Conservation (phyloP, 1,140 invertebrate species). For the Cherax quadricarinatus region DNA sequence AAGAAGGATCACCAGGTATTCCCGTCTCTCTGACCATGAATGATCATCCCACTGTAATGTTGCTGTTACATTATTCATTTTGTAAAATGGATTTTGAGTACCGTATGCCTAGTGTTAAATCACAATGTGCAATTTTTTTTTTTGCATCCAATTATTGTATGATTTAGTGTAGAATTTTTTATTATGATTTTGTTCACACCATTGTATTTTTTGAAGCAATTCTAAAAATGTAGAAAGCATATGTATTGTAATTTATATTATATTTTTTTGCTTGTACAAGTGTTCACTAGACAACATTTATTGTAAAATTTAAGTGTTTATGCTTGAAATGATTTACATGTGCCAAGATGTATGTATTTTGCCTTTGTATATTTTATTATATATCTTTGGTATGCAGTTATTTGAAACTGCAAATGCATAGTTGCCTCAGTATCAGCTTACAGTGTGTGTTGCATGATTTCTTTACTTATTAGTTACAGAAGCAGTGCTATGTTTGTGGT, state of each 20-base stretch:
- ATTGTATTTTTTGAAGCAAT: neutral
- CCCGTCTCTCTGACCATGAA: neutral
- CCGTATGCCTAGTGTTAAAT: neutral
- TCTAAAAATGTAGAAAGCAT: neutral
- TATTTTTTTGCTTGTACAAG: neutral
- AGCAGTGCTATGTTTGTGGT: no score
- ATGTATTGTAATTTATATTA: neutral
- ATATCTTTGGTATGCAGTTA: neutral
- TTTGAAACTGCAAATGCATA: neutral
- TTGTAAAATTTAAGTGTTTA: constrained; percentile 8
- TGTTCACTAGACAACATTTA: neutral
- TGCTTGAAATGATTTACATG: neutral
- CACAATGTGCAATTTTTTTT: neutral
- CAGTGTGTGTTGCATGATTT: no score
- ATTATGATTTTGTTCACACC: neutral
- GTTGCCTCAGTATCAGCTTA: neutral
- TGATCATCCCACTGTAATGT: no score
- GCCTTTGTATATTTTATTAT: neutral
- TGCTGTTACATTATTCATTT: neutral
- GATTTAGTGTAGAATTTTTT: neutral
- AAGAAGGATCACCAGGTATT: constrained; percentile 92
- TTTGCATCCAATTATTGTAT: neutral
- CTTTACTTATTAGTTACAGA: no score
- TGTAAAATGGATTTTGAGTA: neutral
- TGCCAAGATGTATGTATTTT: neutral